Evolutionary conservation across 1,140 invertebrate species (phyloP), one percentile per base, ranked within the genome.

Genomic region (Lucilia cuprina): DNA sequence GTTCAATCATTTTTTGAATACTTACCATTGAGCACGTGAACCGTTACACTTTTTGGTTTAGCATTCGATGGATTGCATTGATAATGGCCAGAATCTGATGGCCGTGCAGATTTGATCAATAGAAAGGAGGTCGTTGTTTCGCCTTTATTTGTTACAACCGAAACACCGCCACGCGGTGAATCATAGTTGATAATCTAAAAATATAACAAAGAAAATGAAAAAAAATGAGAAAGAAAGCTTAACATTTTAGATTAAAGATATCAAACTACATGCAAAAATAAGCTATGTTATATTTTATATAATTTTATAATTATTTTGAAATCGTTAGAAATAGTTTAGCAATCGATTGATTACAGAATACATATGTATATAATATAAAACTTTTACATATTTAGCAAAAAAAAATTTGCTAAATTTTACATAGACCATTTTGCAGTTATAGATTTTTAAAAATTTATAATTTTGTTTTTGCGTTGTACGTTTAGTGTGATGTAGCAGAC

Each of bases 21-120:
- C 94, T 96, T 94, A 97, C 96, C 96, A 93, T 97, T 97, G 86
- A 97, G 93, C 87, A 97, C 96, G 91, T 97, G 96, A 84, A 97
- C 96, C 82, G 94, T 96, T 86, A 97, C 95, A 90, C 95, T 96
- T 91, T 96, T 96, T 47, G 95, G 93, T 92, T 97, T 95, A 86
- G 96, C 95, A 92, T 96, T 97, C 92, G 96, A 96, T 88, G 96
- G 96, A 92, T 96, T 96, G 92, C 95, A 95, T 86, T 91, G 94
- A 92, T 96, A 96, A 88, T 93, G 95, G 84, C 94, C 95, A 21
- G 95, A 95, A 91, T 96, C 95, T 60, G 94, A 93, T 74, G 94
- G 93, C 88, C 93, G 93, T 30, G 95, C 95, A 88, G 94, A 94
- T 91, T 95, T 95, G 86, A 97, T 95, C 82, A 96, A 92, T 84